phyloP scores from a whole-genome alignment of 2,113 vertebrate species.

The Entelurus aequoreus region DNA sequence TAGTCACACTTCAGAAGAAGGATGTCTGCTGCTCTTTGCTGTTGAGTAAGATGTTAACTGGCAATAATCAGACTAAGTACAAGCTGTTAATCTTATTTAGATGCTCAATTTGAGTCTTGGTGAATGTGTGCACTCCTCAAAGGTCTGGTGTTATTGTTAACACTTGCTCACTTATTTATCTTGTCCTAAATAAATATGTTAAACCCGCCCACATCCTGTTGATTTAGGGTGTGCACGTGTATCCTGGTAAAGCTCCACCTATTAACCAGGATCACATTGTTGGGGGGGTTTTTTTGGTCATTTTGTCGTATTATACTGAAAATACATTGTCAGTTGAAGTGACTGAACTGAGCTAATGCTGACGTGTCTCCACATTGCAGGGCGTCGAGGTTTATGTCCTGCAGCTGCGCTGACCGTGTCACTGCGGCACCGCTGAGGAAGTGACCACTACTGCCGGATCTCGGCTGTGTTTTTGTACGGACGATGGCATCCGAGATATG shows the following conservation, averaged over 20 bases:
- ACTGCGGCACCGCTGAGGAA: constrained; percentile 47
- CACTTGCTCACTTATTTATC: background rate
- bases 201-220: constrained; percentile 14
- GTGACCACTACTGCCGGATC: constrained; percentile 63
- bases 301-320: too few species aligned
- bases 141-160: background rate
- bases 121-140: background rate
- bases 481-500: constrained; percentile 27
- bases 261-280: background rate
- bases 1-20: too few species aligned
- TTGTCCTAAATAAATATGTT: background rate
- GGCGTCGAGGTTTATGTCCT: constrained; percentile 84
- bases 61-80: background rate
- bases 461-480: constrained; percentile 40
- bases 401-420: constrained; percentile 79
- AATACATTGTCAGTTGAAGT: too few species aligned
- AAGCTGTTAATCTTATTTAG: constrained; percentile 7
- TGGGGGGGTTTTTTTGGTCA: too few species aligned
- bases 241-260: background rate
- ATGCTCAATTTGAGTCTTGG: background rate
- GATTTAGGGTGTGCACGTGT: constrained; percentile 35
- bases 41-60: constrained; percentile 3
- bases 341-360: background rate
- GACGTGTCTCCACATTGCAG: constrained; percentile 61
- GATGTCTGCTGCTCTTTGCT: too few species aligned